phyloP scores from a whole-genome alignment of 2,888 invertebrate species.

The Cyrtodaria siliqua region DNA sequence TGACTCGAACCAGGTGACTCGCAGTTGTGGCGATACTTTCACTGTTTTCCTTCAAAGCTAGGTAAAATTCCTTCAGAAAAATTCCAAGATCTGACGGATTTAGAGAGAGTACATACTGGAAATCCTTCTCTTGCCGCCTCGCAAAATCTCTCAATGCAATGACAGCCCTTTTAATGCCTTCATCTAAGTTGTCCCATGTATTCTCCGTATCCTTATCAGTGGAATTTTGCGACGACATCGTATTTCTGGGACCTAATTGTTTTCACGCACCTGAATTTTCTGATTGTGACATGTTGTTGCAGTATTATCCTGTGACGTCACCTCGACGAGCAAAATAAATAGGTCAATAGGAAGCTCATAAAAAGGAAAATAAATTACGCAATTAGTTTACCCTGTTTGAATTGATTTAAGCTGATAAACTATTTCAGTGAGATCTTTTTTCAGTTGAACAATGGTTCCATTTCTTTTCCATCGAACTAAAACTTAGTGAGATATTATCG shows the following conservation, averaged over 20 bases:
- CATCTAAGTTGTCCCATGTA: slow-evolving; percentile 50
- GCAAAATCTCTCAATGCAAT: slow-evolving; percentile 72
- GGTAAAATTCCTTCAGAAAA: slow-evolving; percentile 78
- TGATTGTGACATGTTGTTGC: slow-evolving; percentile 71
- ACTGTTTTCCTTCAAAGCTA: slow-evolving; percentile 67
- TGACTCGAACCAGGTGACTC: slow-evolving; percentile 66
- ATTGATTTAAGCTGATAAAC: too few relatives aligned
- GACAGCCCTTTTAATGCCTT: slow-evolving; percentile 50
- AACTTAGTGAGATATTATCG: too few relatives aligned
- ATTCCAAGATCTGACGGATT: slow-evolving; percentile 72
- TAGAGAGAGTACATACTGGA: slow-evolving; percentile 72
- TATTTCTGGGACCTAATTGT: slow-evolving; percentile 59
- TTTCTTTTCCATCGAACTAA: too few relatives aligned
- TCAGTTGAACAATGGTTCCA: too few relatives aligned
- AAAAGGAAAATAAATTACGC: too few relatives aligned
- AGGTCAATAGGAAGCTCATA: too few relatives aligned
- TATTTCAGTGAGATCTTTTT: too few relatives aligned
- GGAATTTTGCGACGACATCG: slow-evolving; percentile 58
- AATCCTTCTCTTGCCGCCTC: slow-evolving; percentile 72
- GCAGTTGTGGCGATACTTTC: slow-evolving; percentile 40
- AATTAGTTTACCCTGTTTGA: too few relatives aligned
- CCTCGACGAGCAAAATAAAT: slow-evolving; percentile 24
- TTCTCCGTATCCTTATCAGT: slow-evolving; percentile 58
- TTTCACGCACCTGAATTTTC: slow-evolving; percentile 58
- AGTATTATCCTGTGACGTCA: slow-evolving; percentile 72